These are phyloP conservation scores for Drosophila elegans DNA, from an alignment of 1,140 invertebrate species.

Conservation along the genomic window DNA sequence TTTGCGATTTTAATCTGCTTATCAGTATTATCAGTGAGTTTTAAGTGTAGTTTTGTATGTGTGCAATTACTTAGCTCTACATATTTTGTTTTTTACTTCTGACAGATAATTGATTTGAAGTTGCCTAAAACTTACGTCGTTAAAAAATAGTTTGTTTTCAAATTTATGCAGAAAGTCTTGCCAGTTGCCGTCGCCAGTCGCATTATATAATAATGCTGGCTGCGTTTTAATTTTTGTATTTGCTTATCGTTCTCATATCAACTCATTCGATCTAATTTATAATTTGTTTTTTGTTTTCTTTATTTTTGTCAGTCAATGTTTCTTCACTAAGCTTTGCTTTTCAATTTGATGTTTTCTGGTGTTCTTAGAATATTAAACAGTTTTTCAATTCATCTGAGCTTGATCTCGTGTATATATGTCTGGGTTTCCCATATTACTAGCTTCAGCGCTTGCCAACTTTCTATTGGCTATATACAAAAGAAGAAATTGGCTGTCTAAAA, in stretches of 20 bases:
- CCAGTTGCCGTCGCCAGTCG: slow-evolving; percentile 51
- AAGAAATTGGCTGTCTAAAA: slow-evolving; percentile 19
- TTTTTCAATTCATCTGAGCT: slow-evolving; percentile 59
- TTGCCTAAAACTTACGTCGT: slow-evolving; percentile 70
- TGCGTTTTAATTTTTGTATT: slow-evolving; percentile 37
- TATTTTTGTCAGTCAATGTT: slow-evolving; percentile 76
- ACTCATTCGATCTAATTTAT: slow-evolving; percentile 48
- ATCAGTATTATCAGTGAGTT: slow-evolving; percentile 37
- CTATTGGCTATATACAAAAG: slow-evolving; percentile 32
- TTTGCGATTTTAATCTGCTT: slow-evolving; percentile 30
- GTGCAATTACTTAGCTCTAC: slow-evolving; percentile 75
- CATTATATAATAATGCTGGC: slow-evolving; percentile 72
- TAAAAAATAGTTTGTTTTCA: slow-evolving; percentile 57
- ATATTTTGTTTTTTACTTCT: slow-evolving; percentile 45
- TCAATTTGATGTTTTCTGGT: slow-evolving; percentile 53
- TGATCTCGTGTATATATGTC: slow-evolving; percentile 49
- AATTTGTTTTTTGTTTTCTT: slow-evolving; percentile 41
- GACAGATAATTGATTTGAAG: slow-evolving; percentile 71
- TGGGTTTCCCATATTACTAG: slow-evolving; percentile 21
- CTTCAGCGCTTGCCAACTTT: slow-evolving; percentile 19
- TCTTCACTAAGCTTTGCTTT: slow-evolving; percentile 80
- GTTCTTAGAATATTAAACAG: slow-evolving; percentile 43
- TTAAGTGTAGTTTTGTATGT: slow-evolving; percentile 36
- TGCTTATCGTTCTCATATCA: slow-evolving; percentile 50
- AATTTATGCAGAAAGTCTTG: slow-evolving; percentile 71